These are phyloP conservation scores for Melinaea menophilus DNA, from an alignment of 2,888 invertebrate genomes.

Conservation along the genomic window DNA sequence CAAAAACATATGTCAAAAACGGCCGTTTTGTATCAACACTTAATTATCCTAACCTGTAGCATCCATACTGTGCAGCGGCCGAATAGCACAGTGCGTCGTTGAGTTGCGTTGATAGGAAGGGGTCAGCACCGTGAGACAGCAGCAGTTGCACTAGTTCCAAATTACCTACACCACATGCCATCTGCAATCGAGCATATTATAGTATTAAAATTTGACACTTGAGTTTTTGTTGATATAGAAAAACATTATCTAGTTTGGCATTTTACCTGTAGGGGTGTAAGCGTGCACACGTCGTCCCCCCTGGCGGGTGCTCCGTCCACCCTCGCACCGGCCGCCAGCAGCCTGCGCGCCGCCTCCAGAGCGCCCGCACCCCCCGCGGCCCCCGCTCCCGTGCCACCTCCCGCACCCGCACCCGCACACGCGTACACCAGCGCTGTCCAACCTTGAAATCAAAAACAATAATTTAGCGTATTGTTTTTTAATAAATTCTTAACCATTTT, in stretches of 20 bases:
- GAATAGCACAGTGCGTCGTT: conserved; percentile 92
- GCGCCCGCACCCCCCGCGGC: conserved; percentile 53
- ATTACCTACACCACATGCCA: conserved; percentile 89
- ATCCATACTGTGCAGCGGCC: conserved; percentile 90
- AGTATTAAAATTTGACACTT: no score
- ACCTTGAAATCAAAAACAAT: conserved; percentile 42
- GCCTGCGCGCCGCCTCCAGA: conserved; percentile 79
- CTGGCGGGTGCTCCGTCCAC: conserved; percentile 91
- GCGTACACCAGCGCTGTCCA: conserved; percentile 96
- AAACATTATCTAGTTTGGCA: no score
- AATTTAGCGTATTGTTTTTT: no score
- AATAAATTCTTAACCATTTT: no score
- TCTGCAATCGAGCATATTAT: conserved; percentile 48
- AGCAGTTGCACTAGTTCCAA: conserved; percentile 88
- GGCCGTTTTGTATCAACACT: neutral
- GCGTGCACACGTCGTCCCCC: conserved; percentile 90
- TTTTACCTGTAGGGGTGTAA: conserved; percentile 89
- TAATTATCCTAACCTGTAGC: conserved; percentile 78
- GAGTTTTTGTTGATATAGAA: no score
- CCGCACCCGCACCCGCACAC: conserved; percentile 47
- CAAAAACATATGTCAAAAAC: neutral
- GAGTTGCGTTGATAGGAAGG: conserved; percentile 90
- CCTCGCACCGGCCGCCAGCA: conserved; percentile 88
- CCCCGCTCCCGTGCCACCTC: conserved; percentile 79
- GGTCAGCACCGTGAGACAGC: conserved; percentile 90